Evolutionary conservation across 1,140 invertebrate genomes (phyloP), one percentile per base, ranked within the genome.

Genomic region (Drosophila truncata): DNA sequence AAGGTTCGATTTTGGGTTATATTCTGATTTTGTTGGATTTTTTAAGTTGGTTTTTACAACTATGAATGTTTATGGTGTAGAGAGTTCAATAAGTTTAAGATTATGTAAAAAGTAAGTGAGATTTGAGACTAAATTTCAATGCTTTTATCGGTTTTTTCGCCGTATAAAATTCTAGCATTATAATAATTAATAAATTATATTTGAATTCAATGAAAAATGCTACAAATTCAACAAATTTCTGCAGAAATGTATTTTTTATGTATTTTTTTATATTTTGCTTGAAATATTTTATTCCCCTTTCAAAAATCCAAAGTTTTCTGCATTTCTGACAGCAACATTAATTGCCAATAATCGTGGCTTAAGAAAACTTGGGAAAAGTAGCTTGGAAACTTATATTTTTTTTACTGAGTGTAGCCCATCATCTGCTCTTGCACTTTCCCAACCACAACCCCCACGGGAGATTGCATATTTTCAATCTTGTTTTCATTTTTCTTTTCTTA

Each of bases 341-440:
- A 52, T 33, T 33, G n/a, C 4, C 50, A 52, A 52, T 54, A 54
- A 37, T 54, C 20, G 8, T 35, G 4, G 14, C 52, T 23, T n/a
- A 37, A 11, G 9, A 2, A 1, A 23, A 23, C 14, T 10, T 10
- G 4, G 4, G 35, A 54, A 37, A 54, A 54, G 18, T 16, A 2
- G 2, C 20, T 54, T 10, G 14, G 0, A 35, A 37, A 54, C 18
- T 35, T 10, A 10, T 20, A 13, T 18, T 27, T 10, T 16, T 35
- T 54, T 20, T 20, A 6, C 31, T 23, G 13, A 64, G 62, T 61
- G 42, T 23, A 61, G 39, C 20, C 62, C 62, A 62, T 33, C 29
- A 63, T 23, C 33, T 18, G 49, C 25, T 57, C 11, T 2, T 31
- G 64, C 25, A 37, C 42, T 47, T 66, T 46, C 2, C 37, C 11